Evolutionary conservation across 2,113 vertebrate species (phyloP), one percentile per base, ranked within the genome.

Genomic region (Antennarius striatus): DNA sequence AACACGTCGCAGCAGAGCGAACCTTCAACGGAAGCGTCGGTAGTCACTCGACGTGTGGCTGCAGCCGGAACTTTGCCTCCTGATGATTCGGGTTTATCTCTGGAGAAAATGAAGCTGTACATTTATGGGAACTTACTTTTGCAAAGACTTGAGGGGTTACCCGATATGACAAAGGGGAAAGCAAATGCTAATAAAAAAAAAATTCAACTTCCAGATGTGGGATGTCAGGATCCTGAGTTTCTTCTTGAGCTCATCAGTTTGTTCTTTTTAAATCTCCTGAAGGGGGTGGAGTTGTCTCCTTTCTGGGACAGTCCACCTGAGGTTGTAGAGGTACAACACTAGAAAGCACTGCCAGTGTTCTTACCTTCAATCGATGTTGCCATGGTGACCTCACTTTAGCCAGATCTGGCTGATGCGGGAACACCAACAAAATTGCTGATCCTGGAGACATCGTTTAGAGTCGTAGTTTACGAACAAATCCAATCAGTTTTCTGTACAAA

Each of bases 141-240:
- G 80, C 68, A 78, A 81, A 74, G 79, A 84, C 54, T 85, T 3
- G 12, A 49, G 53, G 75, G 73, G 76, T 86, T 82, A 86, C 62
- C 72, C 36, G 81, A 77, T 75, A 78, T 87, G 74, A 83, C 71
- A 68, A 68, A 63, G 69, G 80, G 56, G 75, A 79, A 83, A 60
- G 79, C 43, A 86, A 90, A 79, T 64, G 83, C 83, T 82, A 86
- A 88, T 88, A 88, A 88, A 86, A 82, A 82, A 65, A n/a, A 52
- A 22, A 2, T 22, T 6, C 64, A 81, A 75, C 48, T 56, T 73
- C 69, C 1, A 55, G 50, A 12, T 29, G 48, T 39, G 56, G 80
- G 63, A 40, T 57, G 81, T 30, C 14, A 49, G 47, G 7, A 54
- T 57, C 2, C 17, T 61, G 46, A 1, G 9, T 5, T 45, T 39